Conservation (phyloP, 2,888 invertebrate genomes). For the Caenorhabditis japonica region DNA sequence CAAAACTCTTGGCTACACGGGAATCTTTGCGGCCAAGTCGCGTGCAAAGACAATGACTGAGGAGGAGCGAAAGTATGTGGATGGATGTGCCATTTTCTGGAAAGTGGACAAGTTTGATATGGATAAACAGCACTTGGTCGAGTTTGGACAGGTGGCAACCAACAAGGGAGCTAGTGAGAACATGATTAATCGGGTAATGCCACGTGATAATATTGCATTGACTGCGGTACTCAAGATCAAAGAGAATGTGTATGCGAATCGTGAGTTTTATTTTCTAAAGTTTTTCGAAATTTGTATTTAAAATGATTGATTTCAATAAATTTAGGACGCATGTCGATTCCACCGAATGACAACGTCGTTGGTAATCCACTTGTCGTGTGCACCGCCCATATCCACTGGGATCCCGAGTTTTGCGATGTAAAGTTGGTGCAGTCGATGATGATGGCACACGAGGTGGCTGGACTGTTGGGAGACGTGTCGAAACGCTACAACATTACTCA, state of each 20-base stretch:
- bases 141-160: constrained; percentile 95
- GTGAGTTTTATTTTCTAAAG: constrained; percentile 78
- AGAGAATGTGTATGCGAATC: constrained; percentile 92
- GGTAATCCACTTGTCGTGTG: constrained; percentile 91
- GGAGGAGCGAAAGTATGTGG: constrained; percentile 95
- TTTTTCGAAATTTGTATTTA: neutral
- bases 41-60: constrained; percentile 98
- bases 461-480: constrained; percentile 86
- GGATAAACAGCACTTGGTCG: constrained; percentile 94
- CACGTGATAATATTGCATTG: constrained; percentile 97
- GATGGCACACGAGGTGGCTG: constrained; percentile 92
- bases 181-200: constrained; percentile 75
- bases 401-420: constrained; percentile 99
- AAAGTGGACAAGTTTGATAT: constrained; percentile 84
- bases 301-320: too few relatives aligned
- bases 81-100: constrained; percentile 99
- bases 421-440: constrained; percentile 99
- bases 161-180: constrained; percentile 97
- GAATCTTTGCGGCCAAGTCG: constrained; percentile 91
- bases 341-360: constrained; percentile 81
- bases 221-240: constrained; percentile 95
- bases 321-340: constrained; percentile 50
- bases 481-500: constrained; percentile 84
- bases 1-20: constrained; percentile 86
- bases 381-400: constrained; percentile 99